These are phyloP conservation scores for Cololabis saira DNA, from an alignment of 2,113 vertebrate genomes.

Conservation along the genomic window DNA sequence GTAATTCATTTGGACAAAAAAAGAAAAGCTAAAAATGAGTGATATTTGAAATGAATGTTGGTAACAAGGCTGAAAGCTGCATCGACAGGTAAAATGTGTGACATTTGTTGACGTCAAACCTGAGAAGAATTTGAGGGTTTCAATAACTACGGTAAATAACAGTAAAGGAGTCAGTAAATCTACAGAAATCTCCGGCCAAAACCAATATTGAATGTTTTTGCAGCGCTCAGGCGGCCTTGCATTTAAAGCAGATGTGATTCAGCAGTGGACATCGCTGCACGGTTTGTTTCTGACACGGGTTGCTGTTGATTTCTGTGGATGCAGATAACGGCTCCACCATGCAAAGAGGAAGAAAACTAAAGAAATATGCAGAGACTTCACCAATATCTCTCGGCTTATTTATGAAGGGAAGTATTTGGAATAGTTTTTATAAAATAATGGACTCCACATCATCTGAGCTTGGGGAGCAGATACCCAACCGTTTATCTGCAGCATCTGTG, in stretches of 20 bases:
- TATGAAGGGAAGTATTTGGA: too few relatives aligned
- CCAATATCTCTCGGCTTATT: too few relatives aligned
- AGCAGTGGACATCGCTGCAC: background rate
- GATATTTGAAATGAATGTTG: too few relatives aligned
- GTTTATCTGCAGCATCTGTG: background rate
- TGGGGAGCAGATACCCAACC: too few relatives aligned
- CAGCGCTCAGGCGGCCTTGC: background rate
- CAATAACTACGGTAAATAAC: background rate
- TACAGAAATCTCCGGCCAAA: background rate
- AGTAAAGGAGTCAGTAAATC: background rate
- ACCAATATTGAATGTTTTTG: background rate
- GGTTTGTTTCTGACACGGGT: background rate
- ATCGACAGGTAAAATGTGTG: background rate
- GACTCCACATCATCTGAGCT: too few relatives aligned
- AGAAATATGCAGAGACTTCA: too few relatives aligned
- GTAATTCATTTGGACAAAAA: too few relatives aligned
- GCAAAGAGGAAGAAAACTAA: background rate
- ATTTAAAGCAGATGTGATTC: background rate
- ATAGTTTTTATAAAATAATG: too few relatives aligned
- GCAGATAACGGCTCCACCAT: too few relatives aligned
- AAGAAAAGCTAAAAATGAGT: too few relatives aligned
- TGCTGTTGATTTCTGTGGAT: background rate
- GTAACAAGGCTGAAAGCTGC: too few relatives aligned
- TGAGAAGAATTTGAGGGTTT: background rate
- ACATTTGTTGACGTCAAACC: background rate